Base-by-base conservation (phyloP, 2,888 invertebrate genomes). In the Eupeodes latifasciatus region DNA sequence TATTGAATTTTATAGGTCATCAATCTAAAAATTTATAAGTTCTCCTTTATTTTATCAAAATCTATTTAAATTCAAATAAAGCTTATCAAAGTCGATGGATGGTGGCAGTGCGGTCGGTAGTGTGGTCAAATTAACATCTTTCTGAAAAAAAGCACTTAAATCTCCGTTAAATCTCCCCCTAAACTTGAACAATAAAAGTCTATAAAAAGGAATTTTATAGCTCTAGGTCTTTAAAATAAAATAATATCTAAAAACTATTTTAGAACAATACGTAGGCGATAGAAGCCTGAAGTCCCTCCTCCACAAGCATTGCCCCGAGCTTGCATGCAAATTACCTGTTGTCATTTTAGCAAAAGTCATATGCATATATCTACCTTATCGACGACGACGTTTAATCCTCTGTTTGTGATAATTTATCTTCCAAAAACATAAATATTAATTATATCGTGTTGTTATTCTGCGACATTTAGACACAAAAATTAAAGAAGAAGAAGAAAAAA, bases 311-410 rank as follows among this genome's bases (percentile, higher is more conserved):
- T n/a, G 72, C 72, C 59, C 47, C 34, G 59, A 59, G 59, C 40
- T 40, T 40, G 59, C 34, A 57, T 59, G 59, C 44, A 47, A 72
- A 47, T 47, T 59, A 72, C 47, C 59, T 59, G 72, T 47, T 59
- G 72, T 72, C 59, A 59, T 72, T 72, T 72, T 47, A 59, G 44
- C 72, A 72, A 72, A 72, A 59, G 59, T 59, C 72, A 72, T 11
- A 57, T 11, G 12, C 12, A 14, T 57, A 55, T 7, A 55, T 19
- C 16, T 27, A 27, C 27, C 27, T 27, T 27, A 27, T 27, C 27
- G 27, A 27, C 27, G 27, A 27, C 27, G 2, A 19, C 27, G 10
- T 14, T 57, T 3, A 57, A 44, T 57, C 19, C 14, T 6, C n/a
- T 12, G 2, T 6, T n/a, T 47, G 7, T 59, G 72, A 59, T 59